Base-by-base conservation (phyloP, 1,140 invertebrate species). In the Berghia stephanieae region DNA sequence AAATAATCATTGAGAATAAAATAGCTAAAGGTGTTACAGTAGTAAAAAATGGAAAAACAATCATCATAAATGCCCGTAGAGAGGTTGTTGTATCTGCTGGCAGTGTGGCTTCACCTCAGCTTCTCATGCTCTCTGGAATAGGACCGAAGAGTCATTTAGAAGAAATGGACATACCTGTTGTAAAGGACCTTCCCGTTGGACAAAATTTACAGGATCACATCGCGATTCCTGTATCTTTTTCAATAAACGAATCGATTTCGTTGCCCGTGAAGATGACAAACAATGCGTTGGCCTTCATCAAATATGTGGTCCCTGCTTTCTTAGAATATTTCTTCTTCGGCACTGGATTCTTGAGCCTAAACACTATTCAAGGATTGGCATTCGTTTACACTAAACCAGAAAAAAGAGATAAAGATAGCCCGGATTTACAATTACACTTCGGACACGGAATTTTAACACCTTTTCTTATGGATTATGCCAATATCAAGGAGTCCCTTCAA, bases 121-220 rank as follows among this genome's bases (percentile, higher is more conserved):
- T 98, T 0, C 87, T 98, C 1, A 96, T 98, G 94, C 87, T 97
- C 0, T 96, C 95, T 1, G 97, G 96, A 0, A 92, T 97, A 2
- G 96, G 96, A 0, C 95, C 95, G 1, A 79, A 70, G 52, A 72
- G 79, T 38, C 78, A 83, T 24, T 74, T 85, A 4, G 38, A 80
- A 31, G 63, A 80, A 4, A 10, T 63, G 18, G 44, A 63, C 52
- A 83, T 85, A 38, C 80, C 79, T 24, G 77, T 84, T 1, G 67
- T 81, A 27, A 71, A 77, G 1, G 92, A 96, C 90, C 90, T 94
- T 31, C 93, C 94, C 0, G 96, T 97, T 3, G 96, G 96, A 0
- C 90, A 94, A 74, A 97, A 97, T 88, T 90, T 98, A 0, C 94
- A 94, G 79, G 94, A 95, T 83, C 94, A 95, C 57, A 81, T 78